Percentiles rank a stretch among this genome's conserved stretches.
Conservation (phyloP, 2,113 vertebrate species). For the Pleuronectes platessa region DNA sequence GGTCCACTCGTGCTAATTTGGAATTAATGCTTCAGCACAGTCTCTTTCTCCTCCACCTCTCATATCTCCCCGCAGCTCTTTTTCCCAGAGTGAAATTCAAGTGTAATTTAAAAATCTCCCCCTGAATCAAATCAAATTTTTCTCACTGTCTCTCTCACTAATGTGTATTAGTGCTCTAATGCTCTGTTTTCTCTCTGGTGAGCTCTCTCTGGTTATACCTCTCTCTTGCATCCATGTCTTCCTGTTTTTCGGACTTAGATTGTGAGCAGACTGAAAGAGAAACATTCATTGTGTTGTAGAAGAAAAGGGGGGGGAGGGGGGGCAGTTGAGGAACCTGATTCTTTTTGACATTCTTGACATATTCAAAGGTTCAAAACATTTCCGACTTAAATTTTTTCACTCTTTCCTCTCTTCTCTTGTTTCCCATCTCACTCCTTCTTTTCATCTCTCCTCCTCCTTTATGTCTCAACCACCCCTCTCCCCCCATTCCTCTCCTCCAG, state of each 20-base stretch:
- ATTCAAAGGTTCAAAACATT: too few species aligned
- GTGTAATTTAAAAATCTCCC: slow-evolving; percentile 65
- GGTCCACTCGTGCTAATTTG: slow-evolving; percentile 70
- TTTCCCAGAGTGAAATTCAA: slow-evolving; percentile 64
- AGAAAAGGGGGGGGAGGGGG: not conserved
- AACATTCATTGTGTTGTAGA: not conserved
- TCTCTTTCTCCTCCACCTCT: slow-evolving; percentile 36
- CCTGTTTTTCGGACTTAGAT: not conserved
- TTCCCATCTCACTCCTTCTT: slow-evolving; percentile 13
- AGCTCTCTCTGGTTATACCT: not conserved
- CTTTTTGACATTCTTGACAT: not conserved
- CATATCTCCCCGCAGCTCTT: slow-evolving; percentile 46
- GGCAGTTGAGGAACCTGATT: not conserved
- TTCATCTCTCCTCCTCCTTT: not conserved
- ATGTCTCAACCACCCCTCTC: slow-evolving; percentile 5
- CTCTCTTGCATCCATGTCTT: not conserved
- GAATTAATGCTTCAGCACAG: slow-evolving; percentile 50
- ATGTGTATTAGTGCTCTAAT: slow-evolving; percentile 62
- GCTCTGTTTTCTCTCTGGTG: slow-evolving; percentile 27
- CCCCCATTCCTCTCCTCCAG: slow-evolving; percentile 28
- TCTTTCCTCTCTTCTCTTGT: not conserved
- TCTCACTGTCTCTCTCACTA: slow-evolving; percentile 58
- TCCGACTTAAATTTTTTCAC: not conserved
- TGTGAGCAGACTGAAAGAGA: not conserved
- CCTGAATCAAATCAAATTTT: slow-evolving; percentile 74